phyloP scores from a whole-genome alignment of 2,888 invertebrate genomes.

The Caenorhabditis afra region DNA sequence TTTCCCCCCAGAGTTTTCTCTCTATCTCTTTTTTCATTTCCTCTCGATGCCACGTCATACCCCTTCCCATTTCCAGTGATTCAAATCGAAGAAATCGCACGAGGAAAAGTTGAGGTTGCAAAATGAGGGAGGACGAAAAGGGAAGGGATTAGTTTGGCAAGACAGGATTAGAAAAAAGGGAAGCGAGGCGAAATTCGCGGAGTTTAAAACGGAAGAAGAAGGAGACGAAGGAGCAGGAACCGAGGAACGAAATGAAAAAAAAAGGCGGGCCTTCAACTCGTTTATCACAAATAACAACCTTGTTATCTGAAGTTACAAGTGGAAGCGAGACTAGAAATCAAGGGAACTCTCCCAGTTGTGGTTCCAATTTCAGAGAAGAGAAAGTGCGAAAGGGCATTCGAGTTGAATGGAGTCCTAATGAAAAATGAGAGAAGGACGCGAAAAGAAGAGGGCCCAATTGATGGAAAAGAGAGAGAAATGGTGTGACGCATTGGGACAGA shows the following conservation, averaged over 20 bases:
- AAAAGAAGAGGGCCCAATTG: background rate
- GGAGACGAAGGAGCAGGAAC: slow-evolving; percentile 4
- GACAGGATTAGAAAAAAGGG: slow-evolving; percentile 8
- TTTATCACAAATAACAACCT: slow-evolving; percentile 51
- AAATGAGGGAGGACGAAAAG: slow-evolving; percentile 30
- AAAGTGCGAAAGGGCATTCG: background rate
- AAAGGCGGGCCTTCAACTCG: background rate
- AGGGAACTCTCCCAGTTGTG: background rate
- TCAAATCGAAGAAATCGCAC: no score
- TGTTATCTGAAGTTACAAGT: slow-evolving; percentile 22
- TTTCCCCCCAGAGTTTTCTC: no score
- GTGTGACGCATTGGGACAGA: slow-evolving; percentile 8
- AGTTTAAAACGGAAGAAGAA: slow-evolving; percentile 28
- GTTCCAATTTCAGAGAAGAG: background rate
- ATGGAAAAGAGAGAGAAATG: background rate
- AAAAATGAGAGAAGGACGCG: slow-evolving; percentile 11
- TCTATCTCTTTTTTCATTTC: no score
- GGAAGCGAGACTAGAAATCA: background rate
- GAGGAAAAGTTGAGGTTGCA: slow-evolving; percentile 29
- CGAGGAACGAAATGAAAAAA: slow-evolving; percentile 1
- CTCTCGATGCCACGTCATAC: no score
- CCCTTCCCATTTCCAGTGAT: no score
- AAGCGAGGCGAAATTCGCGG: slow-evolving; percentile 17
- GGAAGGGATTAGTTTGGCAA: slow-evolving; percentile 24
- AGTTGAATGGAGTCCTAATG: slow-evolving; percentile 14